Conservation (phyloP, 2,888 invertebrate genomes). For the Cheilosia vulpina region DNA sequence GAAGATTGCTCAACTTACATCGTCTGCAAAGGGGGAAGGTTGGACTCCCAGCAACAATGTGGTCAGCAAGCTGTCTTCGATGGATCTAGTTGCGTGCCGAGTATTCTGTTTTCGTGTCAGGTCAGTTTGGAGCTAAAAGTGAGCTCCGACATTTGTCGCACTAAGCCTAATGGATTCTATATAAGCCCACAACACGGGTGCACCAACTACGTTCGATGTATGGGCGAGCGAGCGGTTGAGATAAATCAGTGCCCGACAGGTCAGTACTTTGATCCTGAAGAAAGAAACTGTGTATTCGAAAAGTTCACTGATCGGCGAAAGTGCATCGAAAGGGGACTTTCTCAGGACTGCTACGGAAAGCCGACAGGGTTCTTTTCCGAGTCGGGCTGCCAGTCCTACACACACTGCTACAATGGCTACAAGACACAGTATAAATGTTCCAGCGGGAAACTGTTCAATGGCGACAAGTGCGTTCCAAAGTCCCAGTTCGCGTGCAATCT, state of each 20-base stretch:
- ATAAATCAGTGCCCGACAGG: slow-evolving; percentile 78
- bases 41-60: slow-evolving; percentile 78
- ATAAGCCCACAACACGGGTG: slow-evolving; percentile 80
- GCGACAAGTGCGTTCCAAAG: slow-evolving; percentile 85
- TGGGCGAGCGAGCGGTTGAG: slow-evolving; percentile 77
- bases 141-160: slow-evolving; percentile 82
- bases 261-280: slow-evolving; percentile 80
- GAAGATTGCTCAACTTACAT: slow-evolving; percentile 80
- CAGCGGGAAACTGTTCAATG: slow-evolving; percentile 85
- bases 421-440: slow-evolving; percentile 85
- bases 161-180: slow-evolving; percentile 84
- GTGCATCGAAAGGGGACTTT: slow-evolving; percentile 76
- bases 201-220: slow-evolving; percentile 80
- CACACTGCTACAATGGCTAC: slow-evolving; percentile 85
- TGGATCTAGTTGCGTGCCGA: slow-evolving; percentile 80
- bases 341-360: slow-evolving; percentile 78
- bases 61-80: slow-evolving; percentile 79
- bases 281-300: slow-evolving; percentile 77
- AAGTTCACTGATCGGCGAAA: slow-evolving; percentile 76
- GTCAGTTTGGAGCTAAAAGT: slow-evolving; percentile 41
- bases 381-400: slow-evolving; percentile 85
- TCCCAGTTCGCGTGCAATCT: slow-evolving; percentile 83
- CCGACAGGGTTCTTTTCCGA: slow-evolving; percentile 84
- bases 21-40: slow-evolving; percentile 78
- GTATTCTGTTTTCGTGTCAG: slow-evolving; percentile 77